phyloP scores from a whole-genome alignment of 2,113 vertebrate species.

The Amblyopsis rosae region DNA sequence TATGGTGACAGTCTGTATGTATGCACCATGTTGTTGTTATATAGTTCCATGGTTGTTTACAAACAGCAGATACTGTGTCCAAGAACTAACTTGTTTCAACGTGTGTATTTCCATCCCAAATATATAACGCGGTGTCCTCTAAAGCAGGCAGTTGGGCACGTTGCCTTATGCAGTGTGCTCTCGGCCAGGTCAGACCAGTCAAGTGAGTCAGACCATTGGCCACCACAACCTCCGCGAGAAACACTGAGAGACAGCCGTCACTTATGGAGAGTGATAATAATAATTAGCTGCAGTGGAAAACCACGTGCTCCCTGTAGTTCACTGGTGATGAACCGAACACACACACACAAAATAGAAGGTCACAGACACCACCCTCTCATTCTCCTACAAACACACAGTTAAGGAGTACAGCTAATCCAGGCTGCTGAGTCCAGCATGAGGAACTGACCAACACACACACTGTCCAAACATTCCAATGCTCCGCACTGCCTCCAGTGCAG shows the following conservation, averaged over 20 bases:
- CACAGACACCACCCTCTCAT: neutral
- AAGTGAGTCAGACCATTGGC: neutral
- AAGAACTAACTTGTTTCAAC: too few species aligned
- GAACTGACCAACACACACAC: constrained; percentile 53
- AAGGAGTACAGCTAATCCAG: constrained; percentile 26
- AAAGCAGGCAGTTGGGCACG: neutral
- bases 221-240: constrained; percentile 1
- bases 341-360: constrained; percentile 31
- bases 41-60: too few species aligned
- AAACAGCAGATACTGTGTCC: too few species aligned
- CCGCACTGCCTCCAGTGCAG: constrained; percentile 41
- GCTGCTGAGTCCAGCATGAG: neutral
- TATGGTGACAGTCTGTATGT: too few species aligned
- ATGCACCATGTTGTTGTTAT: too few species aligned
- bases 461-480: constrained; percentile 59
- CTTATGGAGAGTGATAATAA: constrained; percentile 18
- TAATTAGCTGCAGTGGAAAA: constrained; percentile 26
- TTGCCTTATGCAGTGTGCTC: neutral
- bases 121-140: neutral
- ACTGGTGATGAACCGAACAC: constrained; percentile 38
- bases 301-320: neutral
- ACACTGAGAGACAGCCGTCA: neutral
- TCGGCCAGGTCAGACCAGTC: neutral
- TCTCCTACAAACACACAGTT: constrained; percentile 3
- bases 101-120: neutral